Evolutionary conservation across 1,140 invertebrate genomes (phyloP).

Genomic region (Pseudobourletiella spinata): DNA sequence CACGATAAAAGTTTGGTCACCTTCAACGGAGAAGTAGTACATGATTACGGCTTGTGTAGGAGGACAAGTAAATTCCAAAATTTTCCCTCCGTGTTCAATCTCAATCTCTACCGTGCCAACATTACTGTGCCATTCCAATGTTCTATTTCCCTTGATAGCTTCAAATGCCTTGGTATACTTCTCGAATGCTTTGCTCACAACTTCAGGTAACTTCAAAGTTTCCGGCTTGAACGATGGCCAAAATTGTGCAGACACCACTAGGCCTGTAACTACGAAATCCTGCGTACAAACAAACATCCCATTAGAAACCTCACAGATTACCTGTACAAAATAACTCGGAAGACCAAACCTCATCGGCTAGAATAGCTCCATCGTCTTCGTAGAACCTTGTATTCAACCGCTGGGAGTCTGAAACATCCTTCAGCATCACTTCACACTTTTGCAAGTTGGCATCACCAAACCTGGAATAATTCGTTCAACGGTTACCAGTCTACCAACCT

Average conservation of each 20-base stretch:
- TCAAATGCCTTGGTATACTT: constrained; percentile 87
- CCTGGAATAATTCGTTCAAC: too few species aligned
- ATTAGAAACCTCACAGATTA: too few species aligned
- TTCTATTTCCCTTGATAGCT: constrained; percentile 85
- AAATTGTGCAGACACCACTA: constrained; percentile 96
- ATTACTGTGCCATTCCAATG: constrained; percentile 87
- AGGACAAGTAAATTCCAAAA: constrained; percentile 72
- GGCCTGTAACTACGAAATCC: constrained; percentile 62
- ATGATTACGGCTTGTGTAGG: constrained; percentile 92
- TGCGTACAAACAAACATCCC: constrained; percentile 38
- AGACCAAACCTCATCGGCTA: constrained; percentile 41
- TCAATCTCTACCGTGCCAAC: constrained; percentile 85
- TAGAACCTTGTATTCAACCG: constrained; percentile 46
- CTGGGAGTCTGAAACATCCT: constrained; percentile 83
- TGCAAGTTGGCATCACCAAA: constrained; percentile 95
- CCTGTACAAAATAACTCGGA: neutral
- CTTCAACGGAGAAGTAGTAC: constrained; percentile 85
- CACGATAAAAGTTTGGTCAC: constrained; percentile 41
- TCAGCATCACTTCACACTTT: constrained; percentile 98
- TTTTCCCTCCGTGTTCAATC: constrained; percentile 73
- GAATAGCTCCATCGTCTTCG: constrained; percentile 74
- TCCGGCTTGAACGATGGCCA: constrained; percentile 97
- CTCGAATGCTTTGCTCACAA: constrained; percentile 70
- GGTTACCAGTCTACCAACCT: too few species aligned
- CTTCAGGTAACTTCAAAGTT: constrained; percentile 71